Evolutionary conservation across 2,113 vertebrate genomes (phyloP).

Genomic region (Rousettus leschenaultii): DNA sequence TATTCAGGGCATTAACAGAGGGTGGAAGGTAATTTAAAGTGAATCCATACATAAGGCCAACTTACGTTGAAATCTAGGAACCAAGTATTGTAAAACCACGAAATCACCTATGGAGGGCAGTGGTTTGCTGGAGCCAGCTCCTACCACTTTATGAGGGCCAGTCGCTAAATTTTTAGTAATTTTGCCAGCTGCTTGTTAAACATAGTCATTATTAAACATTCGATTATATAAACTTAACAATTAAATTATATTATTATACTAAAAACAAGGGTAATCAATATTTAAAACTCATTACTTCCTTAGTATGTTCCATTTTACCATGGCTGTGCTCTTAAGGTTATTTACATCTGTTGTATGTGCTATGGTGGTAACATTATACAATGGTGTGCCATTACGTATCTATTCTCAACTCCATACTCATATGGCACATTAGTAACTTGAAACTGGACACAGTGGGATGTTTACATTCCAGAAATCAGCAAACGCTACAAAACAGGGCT

Average conservation of each 20-base stretch:
- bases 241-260: not conserved
- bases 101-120: not conserved
- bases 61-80: not conserved
- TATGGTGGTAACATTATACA: not conserved
- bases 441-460: not conserved
- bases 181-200: constrained; percentile 14
- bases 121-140: not conserved
- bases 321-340: not conserved
- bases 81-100: not conserved
- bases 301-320: not conserved
- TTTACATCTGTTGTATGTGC: not conserved
- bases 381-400: no score
- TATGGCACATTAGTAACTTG: not conserved
- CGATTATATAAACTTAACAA: not conserved
- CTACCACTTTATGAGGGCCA: not conserved
- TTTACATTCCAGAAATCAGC: not conserved
- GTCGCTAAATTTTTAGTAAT: not conserved
- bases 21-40: not conserved
- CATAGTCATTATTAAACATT: not conserved
- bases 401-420: not conserved
- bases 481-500: not conserved
- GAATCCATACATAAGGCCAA: not conserved
- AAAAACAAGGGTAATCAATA: not conserved
- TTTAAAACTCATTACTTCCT: not conserved
- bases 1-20: not conserved